Percentiles rank a stretch among this genome's conserved stretches.
phyloP scores from a whole-genome alignment of 2,113 vertebrate genomes.

The Eonycteris spelaea region DNA sequence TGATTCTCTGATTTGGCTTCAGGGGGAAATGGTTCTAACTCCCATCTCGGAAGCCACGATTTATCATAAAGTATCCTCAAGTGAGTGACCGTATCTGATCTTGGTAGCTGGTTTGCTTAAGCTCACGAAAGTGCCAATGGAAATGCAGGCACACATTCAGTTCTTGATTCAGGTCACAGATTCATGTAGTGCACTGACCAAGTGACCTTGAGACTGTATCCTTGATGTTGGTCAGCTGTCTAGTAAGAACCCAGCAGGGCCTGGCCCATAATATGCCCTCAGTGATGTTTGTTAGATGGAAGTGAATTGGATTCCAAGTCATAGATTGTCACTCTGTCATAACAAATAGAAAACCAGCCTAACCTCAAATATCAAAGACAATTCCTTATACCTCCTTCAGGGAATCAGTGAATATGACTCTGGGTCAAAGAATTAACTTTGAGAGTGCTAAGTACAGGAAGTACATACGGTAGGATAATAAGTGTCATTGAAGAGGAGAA shows the following conservation, averaged over 20 bases:
- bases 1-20: background rate
- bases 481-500: background rate
- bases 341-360: background rate
- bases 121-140: background rate
- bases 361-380: background rate
- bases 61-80: background rate
- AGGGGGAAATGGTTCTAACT: background rate
- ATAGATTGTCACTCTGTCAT: background rate
- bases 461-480: background rate
- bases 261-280: background rate
- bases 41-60: background rate
- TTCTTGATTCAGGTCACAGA: background rate
- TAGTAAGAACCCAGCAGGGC: background rate
- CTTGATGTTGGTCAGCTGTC: background rate
- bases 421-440: background rate
- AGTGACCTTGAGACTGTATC: background rate
- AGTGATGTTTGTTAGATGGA: background rate
- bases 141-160: background rate
- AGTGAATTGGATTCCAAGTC: background rate
- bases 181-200: background rate
- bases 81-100: background rate
- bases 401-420: background rate
- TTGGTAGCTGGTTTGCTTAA: background rate
- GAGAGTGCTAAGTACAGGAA: background rate
- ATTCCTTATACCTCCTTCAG: background rate